These are phyloP conservation scores for Lophotis ruficrista DNA, from an alignment of 2,113 vertebrate genomes.

Conservation along the genomic window DNA sequence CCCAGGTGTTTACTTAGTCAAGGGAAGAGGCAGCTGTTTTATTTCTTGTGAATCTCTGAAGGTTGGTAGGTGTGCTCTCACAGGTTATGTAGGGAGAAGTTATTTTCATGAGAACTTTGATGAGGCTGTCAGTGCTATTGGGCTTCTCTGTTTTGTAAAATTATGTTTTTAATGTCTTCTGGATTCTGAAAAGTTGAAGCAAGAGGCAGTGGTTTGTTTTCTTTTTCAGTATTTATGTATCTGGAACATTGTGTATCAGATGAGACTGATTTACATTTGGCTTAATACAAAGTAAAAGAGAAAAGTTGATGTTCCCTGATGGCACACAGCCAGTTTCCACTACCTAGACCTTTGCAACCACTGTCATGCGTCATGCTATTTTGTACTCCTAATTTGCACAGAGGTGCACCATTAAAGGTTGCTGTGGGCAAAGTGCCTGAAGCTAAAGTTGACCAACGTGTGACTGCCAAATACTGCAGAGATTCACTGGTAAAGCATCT, in stretches of 20 bases:
- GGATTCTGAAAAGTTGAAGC: background rate
- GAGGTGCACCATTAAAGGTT: background rate
- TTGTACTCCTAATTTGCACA: background rate
- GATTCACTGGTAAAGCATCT: background rate
- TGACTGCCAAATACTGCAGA: background rate
- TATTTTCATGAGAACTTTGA: background rate
- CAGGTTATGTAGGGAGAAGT: background rate
- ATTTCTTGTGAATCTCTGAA: background rate
- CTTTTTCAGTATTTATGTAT: background rate
- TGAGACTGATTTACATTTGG: background rate
- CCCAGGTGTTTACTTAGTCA: background rate
- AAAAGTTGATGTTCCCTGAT: background rate
- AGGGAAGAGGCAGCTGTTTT: background rate
- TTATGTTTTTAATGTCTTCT: background rate
- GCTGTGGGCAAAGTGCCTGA: background rate
- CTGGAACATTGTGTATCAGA: background rate
- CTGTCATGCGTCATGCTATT: background rate
- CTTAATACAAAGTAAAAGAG: background rate
- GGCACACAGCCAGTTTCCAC: background rate
- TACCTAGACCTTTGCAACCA: background rate
- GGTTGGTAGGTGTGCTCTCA: background rate
- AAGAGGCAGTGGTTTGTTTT: background rate
- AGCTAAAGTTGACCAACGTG: background rate
- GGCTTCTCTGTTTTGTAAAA: background rate
- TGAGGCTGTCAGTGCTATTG: background rate